Percentiles rank a stretch among this genome's conserved stretches.
Evolutionary conservation across 1,140 invertebrate genomes (phyloP).

Genomic region (Luehdorfia chinensis): DNA sequence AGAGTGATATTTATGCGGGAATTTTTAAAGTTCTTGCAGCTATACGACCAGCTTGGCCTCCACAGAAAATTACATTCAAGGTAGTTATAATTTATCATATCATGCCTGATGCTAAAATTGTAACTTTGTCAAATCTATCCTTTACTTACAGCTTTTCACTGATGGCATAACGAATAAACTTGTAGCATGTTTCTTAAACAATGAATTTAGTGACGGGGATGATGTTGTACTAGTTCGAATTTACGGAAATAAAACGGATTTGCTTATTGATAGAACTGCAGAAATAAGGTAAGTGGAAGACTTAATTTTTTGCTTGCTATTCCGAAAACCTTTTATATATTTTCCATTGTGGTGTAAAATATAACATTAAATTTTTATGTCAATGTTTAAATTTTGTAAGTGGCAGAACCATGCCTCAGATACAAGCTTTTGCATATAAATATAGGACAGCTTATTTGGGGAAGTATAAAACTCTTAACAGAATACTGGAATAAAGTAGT

Average conservation of each 20-base stretch:
- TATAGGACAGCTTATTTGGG: no score
- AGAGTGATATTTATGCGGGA: slow-evolving; percentile 56
- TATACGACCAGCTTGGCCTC: slow-evolving; percentile 66
- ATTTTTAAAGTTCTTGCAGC: slow-evolving; percentile 61
- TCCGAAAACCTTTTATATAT: background rate
- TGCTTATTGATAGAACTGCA: slow-evolving; percentile 92
- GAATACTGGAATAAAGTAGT: no score
- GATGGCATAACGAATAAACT: slow-evolving; percentile 98
- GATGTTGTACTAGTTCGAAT: slow-evolving; percentile 92
- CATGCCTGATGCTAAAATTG: slow-evolving; percentile 4
- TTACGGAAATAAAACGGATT: slow-evolving; percentile 96
- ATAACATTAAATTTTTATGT: no score
- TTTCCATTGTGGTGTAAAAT: no score
- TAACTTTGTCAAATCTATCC: background rate
- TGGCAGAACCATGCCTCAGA: no score
- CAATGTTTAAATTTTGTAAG: no score
- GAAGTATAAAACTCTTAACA: no score
- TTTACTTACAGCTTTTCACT: slow-evolving; percentile 86
- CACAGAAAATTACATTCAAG: slow-evolving; percentile 67
- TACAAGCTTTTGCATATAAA: no score
- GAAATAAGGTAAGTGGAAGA: slow-evolving; percentile 84
- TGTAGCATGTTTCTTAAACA: slow-evolving; percentile 81
- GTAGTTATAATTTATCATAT: slow-evolving; percentile 32
- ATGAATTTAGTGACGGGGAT: slow-evolving; percentile 62
- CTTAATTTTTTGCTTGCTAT: slow-evolving; percentile 3